Evolutionary conservation across 2,888 invertebrate genomes (phyloP), one percentile per base, ranked within the genome.

Genomic region (Rhamnusium bicolor): DNA sequence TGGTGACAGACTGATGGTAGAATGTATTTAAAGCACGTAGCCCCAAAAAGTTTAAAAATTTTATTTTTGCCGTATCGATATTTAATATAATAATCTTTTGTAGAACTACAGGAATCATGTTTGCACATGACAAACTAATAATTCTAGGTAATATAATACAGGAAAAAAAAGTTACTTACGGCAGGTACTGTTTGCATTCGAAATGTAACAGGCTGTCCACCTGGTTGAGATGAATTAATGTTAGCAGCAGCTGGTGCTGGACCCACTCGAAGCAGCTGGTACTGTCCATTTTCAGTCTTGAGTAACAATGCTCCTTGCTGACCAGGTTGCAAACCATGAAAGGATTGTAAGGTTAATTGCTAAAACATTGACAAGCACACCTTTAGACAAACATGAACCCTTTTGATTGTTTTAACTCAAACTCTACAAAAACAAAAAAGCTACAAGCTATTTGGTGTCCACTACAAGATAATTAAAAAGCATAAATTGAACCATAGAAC

Each of bases 261-360:
- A 80, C 95, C 95, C 84, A 96, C 95, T 88, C 97, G 93, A 86
- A 98, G 91, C 88, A 98, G 91, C 89, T 98, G 97, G 89, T 95
- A 96, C 89, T 97, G 96, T 86, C 98, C 98, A 91, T 96, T 97
- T 90, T 98, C 98, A 86, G 98, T 98, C 92, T 97, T 98, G 88
- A 98, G 92, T 87, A 98, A 92, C 88, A 98, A 92, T 88, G 97
- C 95, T 76, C 94, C 94, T 89, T 95, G 96, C 88, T 96, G 95
- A 87, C 95, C 94, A 81, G 95, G 93, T 90, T 95, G 96, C 81
- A 96, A 91, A 87, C 94, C 94, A 89, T 95, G 95, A 85, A 96
- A 91, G 86, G 95, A 92, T 91, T 96, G 95, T 89, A 96, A 91
- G 85, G 96, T 96, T 90, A 96, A 94, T 93, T 95, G 88, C 88